Base-by-base conservation (phyloP, 2,113 vertebrate species). In the Globicephala melas region DNA sequence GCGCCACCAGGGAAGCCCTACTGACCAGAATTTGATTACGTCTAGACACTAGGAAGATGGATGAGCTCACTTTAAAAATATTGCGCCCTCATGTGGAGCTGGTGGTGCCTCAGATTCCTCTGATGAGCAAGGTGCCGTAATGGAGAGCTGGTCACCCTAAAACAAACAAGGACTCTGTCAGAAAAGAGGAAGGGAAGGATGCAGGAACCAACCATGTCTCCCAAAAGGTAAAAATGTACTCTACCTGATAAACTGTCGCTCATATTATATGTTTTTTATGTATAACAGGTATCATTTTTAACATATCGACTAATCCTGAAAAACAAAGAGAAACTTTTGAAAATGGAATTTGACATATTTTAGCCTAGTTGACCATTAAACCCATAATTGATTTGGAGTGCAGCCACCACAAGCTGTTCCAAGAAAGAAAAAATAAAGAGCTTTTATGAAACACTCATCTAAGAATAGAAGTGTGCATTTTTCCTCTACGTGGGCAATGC, bases 391-490 rank as follows among this genome's bases (percentile, higher is more conserved):
- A 94, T 89, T 96, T 97, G 89, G 85, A 93, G 26, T 91, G 91
- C 1, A 93, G 82, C 76, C 86, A 95, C 62, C 21, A 74, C 74
- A 97, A 95, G 67, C 89, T 97, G 63, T 89, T 98, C 53, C 77
- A 94, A 93, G 63, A 60, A 74, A 93, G 38, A 33, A 96, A 96
- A 91, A 76, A 71, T 55, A 81, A 65, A 93, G 33, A 96, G 58
- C 36, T 93, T 97, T 95, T 94, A 91, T 97, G 82, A 97, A 96
- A 94, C 60, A 91, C 26, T 97, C 82, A 58, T 76, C 67, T 95
- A 97, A 98, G 63, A 97, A 97, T 95, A 97, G 93, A 98, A 95
- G 68, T 91, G 71, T 92, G 63, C 73, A 70, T 96, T 96, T 96
- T 95, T 81, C 53, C 74, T 94, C 28, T 96, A 83, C 20, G 36